phyloP scores from a whole-genome alignment of 2,797 vertebrate genomes.

The Hapalemur alaotrensis region DNA sequence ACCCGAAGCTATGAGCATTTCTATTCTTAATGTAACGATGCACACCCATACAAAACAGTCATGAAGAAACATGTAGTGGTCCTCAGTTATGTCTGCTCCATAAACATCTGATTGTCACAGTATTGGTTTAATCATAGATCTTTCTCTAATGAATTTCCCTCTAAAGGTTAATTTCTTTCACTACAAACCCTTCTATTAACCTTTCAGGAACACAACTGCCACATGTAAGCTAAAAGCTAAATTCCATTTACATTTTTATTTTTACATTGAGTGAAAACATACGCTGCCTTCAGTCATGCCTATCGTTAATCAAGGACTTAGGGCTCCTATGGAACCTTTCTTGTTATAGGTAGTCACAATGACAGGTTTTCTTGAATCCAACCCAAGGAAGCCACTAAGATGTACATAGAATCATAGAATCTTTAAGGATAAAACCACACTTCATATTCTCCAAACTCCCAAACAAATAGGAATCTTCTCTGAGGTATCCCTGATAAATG shows the following conservation, averaged over 20 bases:
- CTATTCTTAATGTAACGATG: not conserved
- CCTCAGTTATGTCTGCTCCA: not conserved
- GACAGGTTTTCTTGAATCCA: not conserved
- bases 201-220: not conserved
- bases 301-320: not conserved
- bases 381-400: not conserved
- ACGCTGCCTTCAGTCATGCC: not conserved
- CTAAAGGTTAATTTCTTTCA: conserved; percentile 41
- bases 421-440: not conserved
- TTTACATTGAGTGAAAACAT: not conserved
- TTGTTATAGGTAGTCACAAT: not conserved
- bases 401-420: not conserved
- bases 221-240: not conserved
- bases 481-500: not conserved
- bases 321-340: not conserved
- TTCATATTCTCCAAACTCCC: conserved; percentile 12
- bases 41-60: not conserved
- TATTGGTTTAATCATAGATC: not conserved
- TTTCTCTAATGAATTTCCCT: not conserved
- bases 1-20: not conserved
- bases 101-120: not conserved
- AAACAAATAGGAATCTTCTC: not conserved
- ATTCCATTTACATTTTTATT: not conserved
- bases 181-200: conserved; percentile 17
- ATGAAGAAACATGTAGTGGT: not conserved